These are phyloP conservation scores for Chinchilla lanigera DNA, from an alignment of 2,113 vertebrate genomes.

Conservation along the genomic window DNA sequence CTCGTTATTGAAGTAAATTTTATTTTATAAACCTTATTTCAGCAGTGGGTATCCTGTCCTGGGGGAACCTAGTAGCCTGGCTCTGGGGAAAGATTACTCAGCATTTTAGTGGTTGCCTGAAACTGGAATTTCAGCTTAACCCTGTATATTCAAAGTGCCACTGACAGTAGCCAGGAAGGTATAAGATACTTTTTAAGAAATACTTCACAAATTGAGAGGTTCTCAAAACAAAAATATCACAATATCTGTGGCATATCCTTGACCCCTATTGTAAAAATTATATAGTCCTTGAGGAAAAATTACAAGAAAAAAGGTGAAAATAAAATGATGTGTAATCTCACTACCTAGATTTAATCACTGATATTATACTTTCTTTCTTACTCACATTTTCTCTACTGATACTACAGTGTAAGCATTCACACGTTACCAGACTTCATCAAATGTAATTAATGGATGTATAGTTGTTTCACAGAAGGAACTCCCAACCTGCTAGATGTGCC, in stretches of 20 bases:
- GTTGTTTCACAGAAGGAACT: not conserved
- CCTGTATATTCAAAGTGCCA: not conserved
- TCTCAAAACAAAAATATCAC: not conserved
- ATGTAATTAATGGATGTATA: not conserved
- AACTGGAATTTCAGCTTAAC: not conserved
- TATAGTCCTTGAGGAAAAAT: not conserved
- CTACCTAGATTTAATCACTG: not conserved
- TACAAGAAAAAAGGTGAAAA: not conserved
- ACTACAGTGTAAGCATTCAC: not conserved
- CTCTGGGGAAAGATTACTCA: not conserved
- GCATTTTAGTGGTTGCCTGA: not conserved
- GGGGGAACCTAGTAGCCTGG: not conserved
- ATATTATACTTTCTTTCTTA: not conserved
- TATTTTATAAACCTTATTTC: slow-evolving; percentile 15
- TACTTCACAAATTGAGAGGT: not conserved
- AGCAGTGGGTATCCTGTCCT: not conserved
- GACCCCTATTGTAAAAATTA: not conserved
- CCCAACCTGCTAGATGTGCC: not conserved
- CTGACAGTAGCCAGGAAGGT: not conserved
- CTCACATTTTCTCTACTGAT: not conserved
- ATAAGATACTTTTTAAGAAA: not conserved
- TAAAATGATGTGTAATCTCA: not conserved
- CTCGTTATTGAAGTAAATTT: not conserved
- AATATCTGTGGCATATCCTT: not conserved
- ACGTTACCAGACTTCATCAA: not conserved